Percentiles rank a stretch among this genome's conserved stretches.
phyloP scores from a whole-genome alignment of 2,113 vertebrate species.

The Donacobius atricapilla region DNA sequence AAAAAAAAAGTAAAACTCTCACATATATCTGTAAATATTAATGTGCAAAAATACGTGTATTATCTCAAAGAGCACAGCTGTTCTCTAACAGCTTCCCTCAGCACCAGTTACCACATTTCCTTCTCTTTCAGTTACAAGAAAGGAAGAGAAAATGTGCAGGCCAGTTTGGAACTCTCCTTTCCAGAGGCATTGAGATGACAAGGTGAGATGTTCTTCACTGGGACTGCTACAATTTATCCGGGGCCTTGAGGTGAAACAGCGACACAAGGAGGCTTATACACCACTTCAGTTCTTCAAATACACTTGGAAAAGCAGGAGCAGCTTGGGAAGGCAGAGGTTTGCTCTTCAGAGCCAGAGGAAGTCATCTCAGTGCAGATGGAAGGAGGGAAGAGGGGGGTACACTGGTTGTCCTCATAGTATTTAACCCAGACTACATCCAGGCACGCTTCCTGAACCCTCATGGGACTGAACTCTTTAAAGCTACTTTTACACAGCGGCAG shows the following conservation, averaged over 20 bases:
- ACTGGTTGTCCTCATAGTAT: neutral
- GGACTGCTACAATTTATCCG: neutral
- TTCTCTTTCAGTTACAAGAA: neutral
- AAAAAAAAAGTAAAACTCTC: neutral
- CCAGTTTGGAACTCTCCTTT: neutral
- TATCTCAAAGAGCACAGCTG: slow-evolving; percentile 24
- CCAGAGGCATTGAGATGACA: neutral
- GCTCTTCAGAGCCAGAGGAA: neutral
- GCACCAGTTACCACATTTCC: neutral
- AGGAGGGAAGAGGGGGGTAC: neutral
- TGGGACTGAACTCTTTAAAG: neutral
- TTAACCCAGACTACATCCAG: neutral
- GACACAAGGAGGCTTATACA: neutral
- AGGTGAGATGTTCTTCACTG: neutral
- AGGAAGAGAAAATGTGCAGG: neutral
- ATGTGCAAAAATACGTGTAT: neutral
- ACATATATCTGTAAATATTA: neutral
- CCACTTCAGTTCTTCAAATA: neutral
- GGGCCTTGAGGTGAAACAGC: neutral
- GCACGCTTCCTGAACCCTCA: neutral
- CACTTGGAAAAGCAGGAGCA: neutral
- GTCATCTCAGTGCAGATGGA: neutral
- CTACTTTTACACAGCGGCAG: neutral
- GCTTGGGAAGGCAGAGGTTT: neutral
- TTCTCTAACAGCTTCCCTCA: neutral